Evolutionary conservation across 2,888 invertebrate genomes (phyloP), one percentile per base, ranked within the genome.

Genomic region (Apeira syringaria): DNA sequence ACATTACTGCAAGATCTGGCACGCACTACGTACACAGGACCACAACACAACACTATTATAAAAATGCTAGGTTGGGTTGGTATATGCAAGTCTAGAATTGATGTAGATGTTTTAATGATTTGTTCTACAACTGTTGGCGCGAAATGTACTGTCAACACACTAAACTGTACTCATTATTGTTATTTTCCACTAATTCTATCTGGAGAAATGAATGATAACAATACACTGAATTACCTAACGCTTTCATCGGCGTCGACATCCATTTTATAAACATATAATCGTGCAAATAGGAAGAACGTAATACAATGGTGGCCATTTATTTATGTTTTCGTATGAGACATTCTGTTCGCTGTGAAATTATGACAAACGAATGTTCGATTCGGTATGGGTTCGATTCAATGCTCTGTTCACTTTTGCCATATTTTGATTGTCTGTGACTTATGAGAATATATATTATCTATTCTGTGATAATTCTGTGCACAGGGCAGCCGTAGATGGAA

Each of bases 261-360:
- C 89, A 90, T 90, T 81, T 85, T 83, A 84, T 62, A 80, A 78
- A 79, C 76, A 82, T 73, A 69, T 66, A 79, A 68, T 75, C 61
- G 66, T 68, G 60, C 60, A 76, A 80, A 70, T 74, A 84, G 73
- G 75, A 84, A 77, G 73, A 80, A 82, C 84, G 84, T 86, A 86
- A 83, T 65, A 76, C 66, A 82, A 87, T 77, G 83, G 87, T 88
- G 87, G 80, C 89, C 89, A 89, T 89, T 88, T 89, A 89, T 87
- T 88, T 84, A 81, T 68, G 82, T 85, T 88, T 88, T 83, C 46
- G 58, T 58, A 59, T 68, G 80, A 81, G 74, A 83, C 75, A 80
- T 80, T 46, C 28, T 15, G 43, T 68, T 78, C 68, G 78, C 70
- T 78, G 75, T 81, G 80, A 78, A 60, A 64, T 50, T 33, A 11